Conservation (phyloP, 2,113 vertebrate species). For the Ochotona curzoniae region DNA sequence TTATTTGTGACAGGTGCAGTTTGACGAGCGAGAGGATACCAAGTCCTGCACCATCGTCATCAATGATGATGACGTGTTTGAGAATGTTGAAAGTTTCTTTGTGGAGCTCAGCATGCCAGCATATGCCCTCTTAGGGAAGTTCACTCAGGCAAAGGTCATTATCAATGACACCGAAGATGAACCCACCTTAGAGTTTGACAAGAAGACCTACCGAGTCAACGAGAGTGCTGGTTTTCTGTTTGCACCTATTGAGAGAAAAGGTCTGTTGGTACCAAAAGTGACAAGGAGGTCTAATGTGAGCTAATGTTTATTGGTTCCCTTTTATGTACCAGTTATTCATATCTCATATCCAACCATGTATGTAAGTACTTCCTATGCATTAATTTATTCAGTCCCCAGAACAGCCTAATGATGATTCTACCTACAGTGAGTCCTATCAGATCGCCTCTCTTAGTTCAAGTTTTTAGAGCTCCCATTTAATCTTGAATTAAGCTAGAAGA, state of each 20-base stretch:
- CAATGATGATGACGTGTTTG: slow-evolving; percentile 93
- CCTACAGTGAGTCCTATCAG: not conserved
- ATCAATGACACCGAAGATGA: slow-evolving; percentile 95
- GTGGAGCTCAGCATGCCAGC: slow-evolving; percentile 98
- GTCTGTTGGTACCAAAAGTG: slow-evolving; percentile 82
- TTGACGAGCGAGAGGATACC: slow-evolving; percentile 95
- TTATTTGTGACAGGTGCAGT: slow-evolving; percentile 92
- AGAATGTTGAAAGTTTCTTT: slow-evolving; percentile 90
- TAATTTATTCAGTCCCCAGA: not conserved
- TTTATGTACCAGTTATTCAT: not conserved
- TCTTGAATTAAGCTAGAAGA: slow-evolving; percentile 28
- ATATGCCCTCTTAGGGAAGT: slow-evolving; percentile 92
- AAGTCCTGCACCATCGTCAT: slow-evolving; percentile 95
- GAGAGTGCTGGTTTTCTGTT: slow-evolving; percentile 91
- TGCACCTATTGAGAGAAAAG: slow-evolving; percentile 93
- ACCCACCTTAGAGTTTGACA: slow-evolving; percentile 94
- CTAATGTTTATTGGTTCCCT: not conserved
- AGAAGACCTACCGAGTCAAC: slow-evolving; percentile 91
- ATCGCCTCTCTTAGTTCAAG: not conserved
- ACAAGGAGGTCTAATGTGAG: not conserved
- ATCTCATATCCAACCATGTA: not conserved
- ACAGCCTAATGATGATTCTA: not conserved
- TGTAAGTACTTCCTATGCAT: not conserved
- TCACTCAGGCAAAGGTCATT: slow-evolving; percentile 88
- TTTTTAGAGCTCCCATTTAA: slow-evolving; percentile 27